These are phyloP conservation scores for Silvanus unidentatus DNA, from an alignment of 2,888 invertebrate species.

Conservation along the genomic window DNA sequence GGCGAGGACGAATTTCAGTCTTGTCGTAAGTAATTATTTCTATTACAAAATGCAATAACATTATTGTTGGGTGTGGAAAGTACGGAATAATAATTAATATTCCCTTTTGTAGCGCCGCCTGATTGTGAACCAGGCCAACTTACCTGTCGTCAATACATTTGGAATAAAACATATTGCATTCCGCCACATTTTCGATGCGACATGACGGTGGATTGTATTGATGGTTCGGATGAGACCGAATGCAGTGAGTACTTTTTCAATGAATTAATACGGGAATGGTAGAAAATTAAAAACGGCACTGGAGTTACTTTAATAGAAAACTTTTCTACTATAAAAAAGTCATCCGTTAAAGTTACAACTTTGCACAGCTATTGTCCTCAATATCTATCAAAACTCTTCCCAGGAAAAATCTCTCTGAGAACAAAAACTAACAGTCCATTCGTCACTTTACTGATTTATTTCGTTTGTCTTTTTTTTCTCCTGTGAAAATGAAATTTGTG, in stretches of 20 bases:
- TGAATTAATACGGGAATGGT: constrained; percentile 1
- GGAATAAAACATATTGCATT: constrained; percentile 94
- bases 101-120: constrained; percentile 70
- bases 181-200: constrained; percentile 91
- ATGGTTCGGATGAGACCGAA: constrained; percentile 90
- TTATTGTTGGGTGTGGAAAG: background rate
- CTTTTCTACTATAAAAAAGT: too few relatives aligned
- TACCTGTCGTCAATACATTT: constrained; percentile 88
- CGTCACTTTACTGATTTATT: too few relatives aligned
- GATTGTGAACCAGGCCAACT: constrained; percentile 89
- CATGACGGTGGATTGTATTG: constrained; percentile 90
- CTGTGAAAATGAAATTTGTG: too few relatives aligned
- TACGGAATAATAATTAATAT: constrained; percentile 8
- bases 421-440: too few relatives aligned
- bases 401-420: too few relatives aligned
- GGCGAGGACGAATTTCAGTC: constrained; percentile 87
- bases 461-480: too few relatives aligned
- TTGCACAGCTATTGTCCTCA: too few relatives aligned
- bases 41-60: too few relatives aligned
- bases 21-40: constrained; percentile 70
- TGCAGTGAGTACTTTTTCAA: constrained; percentile 81
- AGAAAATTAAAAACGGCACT: too few relatives aligned
- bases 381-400: too few relatives aligned
- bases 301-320: too few relatives aligned
- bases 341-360: too few relatives aligned